Evolutionary conservation across 2,888 invertebrate genomes (phyloP).

Genomic region (Trichopoda pennipes): DNA sequence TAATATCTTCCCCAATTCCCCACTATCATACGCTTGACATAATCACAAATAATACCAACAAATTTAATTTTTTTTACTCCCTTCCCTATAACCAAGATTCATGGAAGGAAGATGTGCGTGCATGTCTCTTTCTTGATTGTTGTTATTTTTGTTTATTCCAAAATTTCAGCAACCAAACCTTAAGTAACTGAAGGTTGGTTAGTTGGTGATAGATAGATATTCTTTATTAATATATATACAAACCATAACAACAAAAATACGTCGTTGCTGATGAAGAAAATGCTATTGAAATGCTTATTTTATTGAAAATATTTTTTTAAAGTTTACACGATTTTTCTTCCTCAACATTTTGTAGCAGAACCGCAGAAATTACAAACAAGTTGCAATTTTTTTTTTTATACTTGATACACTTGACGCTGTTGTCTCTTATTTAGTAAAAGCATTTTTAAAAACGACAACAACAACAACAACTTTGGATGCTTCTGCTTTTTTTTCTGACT

Average conservation of each 20-base stretch:
- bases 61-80: not conserved
- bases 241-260: conserved; percentile 7
- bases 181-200: not conserved
- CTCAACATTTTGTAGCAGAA: conserved; percentile 81
- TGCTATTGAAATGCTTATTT: no score
- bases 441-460: conserved; percentile 41
- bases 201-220: not conserved
- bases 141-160: not conserved
- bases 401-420: conserved; percentile 30
- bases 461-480: conserved; percentile 35
- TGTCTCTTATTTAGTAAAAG: conserved; percentile 42
- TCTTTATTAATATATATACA: conserved; percentile 17
- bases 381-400: conserved; percentile 64
- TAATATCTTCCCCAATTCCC: conserved; percentile 2
- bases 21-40: conserved; percentile 8
- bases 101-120: not conserved
- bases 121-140: not conserved
- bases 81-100: conserved; percentile 1
- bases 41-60: not conserved
- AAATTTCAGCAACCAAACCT: conserved; percentile 28
- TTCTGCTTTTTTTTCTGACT: conserved; percentile 37
- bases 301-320: conserved; percentile 78
- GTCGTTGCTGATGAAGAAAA: conserved; percentile 76
- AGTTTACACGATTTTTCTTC: conserved; percentile 81
- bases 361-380: conserved; percentile 75